phyloP scores from a whole-genome alignment of 2,888 invertebrate genomes.

The Nephrotoma guestfalica region DNA sequence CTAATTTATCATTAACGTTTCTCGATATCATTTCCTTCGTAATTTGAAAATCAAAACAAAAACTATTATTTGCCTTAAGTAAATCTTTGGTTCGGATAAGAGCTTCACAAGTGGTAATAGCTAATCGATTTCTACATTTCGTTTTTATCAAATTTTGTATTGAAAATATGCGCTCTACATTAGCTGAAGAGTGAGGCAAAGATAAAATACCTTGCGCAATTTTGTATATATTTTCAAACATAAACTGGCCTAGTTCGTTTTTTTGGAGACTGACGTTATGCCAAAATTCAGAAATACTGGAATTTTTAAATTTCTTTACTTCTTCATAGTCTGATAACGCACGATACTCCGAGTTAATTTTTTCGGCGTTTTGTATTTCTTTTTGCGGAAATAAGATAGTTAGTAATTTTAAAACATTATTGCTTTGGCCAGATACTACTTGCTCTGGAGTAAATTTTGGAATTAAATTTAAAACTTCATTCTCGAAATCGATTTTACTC shows the following conservation, averaged over 20 bases:
- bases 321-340: slow-evolving; percentile 8
- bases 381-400: neutral
- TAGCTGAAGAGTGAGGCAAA: slow-evolving; percentile 8
- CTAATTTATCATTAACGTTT: too few species aligned
- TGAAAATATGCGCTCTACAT: too few species aligned
- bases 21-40: too few species aligned
- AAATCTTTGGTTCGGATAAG: slow-evolving; percentile 8
- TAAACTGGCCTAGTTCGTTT: slow-evolving; percentile 1
- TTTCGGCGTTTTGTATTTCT: slow-evolving; percentile 2
- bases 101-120: neutral
- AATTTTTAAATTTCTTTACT: too few species aligned
- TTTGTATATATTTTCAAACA: slow-evolving; percentile 8
- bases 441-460: neutral
- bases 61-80: neutral
- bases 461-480: slow-evolving; percentile 3
- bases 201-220: slow-evolving; percentile 10
- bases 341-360: slow-evolving; percentile 8
- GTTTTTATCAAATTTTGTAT: slow-evolving; percentile 10
- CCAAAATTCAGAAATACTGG: too few species aligned
- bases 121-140: slow-evolving; percentile 7
- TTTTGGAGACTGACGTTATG: slow-evolving; percentile 7
- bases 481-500: slow-evolving; percentile 3
- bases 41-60: neutral
- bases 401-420: neutral
- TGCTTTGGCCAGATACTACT: neutral